These are phyloP conservation scores for Fopius arisanus DNA, from an alignment of 1,140 invertebrate genomes.

Conservation along the genomic window DNA sequence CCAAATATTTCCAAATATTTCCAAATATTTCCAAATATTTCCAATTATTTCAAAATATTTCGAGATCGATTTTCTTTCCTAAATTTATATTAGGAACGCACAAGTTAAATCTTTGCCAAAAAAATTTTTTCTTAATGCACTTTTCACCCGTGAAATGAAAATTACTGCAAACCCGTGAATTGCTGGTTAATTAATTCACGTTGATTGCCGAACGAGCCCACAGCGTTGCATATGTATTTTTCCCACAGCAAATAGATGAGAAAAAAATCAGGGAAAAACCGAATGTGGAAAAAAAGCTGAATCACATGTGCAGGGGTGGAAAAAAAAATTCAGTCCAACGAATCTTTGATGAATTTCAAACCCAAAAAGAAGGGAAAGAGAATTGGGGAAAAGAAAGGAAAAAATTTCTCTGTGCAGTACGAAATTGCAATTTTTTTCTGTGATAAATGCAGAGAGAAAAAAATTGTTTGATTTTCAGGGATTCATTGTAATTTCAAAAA, in stretches of 20 bases:
- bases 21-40: no score
- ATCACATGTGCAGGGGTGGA: constrained; percentile 2
- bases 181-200: not conserved
- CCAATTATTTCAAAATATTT: no score
- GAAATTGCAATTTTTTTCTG: no score
- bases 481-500: no score
- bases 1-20: no score
- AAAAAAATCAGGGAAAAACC: not conserved
- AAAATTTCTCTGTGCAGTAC: not conserved
- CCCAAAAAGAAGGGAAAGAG: not conserved
- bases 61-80: no score
- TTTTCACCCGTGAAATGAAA: not conserved
- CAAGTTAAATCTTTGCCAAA: no score
- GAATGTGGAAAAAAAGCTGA: not conserved
- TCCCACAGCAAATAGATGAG: not conserved
- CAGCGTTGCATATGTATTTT: not conserved
- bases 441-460: no score
- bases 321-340: constrained; percentile 3
- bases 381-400: not conserved
- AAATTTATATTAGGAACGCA: no score
- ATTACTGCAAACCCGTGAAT: not conserved
- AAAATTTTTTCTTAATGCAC: no score
- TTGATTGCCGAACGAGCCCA: not conserved
- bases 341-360: constrained; percentile 24
- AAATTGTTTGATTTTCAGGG: no score